phyloP scores from a whole-genome alignment of 2,113 vertebrate genomes.

The Helogale parvula region DNA sequence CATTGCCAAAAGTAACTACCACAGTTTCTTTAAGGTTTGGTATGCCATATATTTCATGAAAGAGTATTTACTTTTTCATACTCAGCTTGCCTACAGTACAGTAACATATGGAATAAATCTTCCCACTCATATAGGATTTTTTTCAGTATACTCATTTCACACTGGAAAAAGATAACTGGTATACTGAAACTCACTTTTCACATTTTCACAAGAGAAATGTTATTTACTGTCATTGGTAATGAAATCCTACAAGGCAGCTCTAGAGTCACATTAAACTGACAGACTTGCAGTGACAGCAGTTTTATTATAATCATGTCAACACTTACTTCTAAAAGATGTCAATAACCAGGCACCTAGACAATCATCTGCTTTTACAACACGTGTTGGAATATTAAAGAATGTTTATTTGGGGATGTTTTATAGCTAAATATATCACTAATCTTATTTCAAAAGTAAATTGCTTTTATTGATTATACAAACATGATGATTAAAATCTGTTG shows the following conservation, averaged over 20 bases:
- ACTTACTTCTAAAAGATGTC: constrained; percentile 55
- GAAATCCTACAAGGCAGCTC: constrained; percentile 63
- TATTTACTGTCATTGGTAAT: constrained; percentile 78
- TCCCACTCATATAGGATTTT: not conserved
- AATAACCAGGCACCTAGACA: not conserved
- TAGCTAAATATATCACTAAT: not conserved
- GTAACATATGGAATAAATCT: not conserved
- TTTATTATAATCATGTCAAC: constrained; percentile 70
- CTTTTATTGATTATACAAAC: not conserved
- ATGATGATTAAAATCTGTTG: not conserved
- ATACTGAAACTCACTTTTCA: constrained; percentile 70
- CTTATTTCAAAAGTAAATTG: constrained; percentile 44
- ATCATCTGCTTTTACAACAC: constrained; percentile 23
- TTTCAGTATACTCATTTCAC: constrained; percentile 52
- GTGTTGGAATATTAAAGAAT: constrained; percentile 40
- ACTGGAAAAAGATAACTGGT: constrained; percentile 65
- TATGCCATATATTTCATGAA: not conserved
- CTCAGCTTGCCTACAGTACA: not conserved
- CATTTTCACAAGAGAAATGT: constrained; percentile 66
- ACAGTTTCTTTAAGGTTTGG: not conserved
- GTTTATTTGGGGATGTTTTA: not conserved
- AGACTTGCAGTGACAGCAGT: constrained; percentile 62
- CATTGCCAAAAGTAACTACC: constrained; percentile 8
- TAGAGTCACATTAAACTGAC: constrained; percentile 69
- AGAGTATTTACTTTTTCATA: constrained; percentile 41